A percentile compares a stretch with the other conserved stretches of the same genome.
Conservation (phyloP, 2,113 vertebrate genomes). For the Antechinus flavipes region DNA sequence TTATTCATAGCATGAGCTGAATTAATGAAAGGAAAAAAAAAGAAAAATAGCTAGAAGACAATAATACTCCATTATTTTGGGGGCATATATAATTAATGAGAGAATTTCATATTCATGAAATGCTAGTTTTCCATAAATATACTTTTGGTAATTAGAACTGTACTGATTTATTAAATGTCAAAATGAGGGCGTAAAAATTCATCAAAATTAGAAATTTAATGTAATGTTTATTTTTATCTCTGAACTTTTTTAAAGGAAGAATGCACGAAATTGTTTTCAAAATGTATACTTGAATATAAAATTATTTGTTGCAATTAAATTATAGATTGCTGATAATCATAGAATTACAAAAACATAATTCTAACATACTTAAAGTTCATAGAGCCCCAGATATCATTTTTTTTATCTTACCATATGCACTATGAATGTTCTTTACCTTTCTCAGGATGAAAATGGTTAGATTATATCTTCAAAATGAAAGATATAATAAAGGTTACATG, state of each 20-base stretch:
- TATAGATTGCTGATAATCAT: background rate
- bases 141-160: background rate
- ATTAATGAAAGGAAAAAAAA: background rate
- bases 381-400: background rate
- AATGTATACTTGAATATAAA: background rate
- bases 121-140: background rate
- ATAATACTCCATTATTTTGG: background rate
- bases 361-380: too few relatives aligned
- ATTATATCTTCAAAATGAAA: background rate
- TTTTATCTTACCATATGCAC: background rate
- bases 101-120: background rate
- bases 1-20: background rate
- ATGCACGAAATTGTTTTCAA: background rate
- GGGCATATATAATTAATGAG: background rate
- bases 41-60: background rate
- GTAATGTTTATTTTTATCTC: background rate
- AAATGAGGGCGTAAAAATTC: background rate
- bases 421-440: background rate
- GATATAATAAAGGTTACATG: background rate
- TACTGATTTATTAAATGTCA: slow-evolving; percentile 1
- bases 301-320: background rate
- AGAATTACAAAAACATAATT: background rate
- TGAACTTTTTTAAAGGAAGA: background rate
- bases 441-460: background rate
- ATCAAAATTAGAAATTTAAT: slow-evolving; percentile 25